A percentile compares a stretch with the other conserved stretches of the same genome.
phyloP scores from a whole-genome alignment of 2,797 vertebrate genomes.

The Carapus acus region DNA sequence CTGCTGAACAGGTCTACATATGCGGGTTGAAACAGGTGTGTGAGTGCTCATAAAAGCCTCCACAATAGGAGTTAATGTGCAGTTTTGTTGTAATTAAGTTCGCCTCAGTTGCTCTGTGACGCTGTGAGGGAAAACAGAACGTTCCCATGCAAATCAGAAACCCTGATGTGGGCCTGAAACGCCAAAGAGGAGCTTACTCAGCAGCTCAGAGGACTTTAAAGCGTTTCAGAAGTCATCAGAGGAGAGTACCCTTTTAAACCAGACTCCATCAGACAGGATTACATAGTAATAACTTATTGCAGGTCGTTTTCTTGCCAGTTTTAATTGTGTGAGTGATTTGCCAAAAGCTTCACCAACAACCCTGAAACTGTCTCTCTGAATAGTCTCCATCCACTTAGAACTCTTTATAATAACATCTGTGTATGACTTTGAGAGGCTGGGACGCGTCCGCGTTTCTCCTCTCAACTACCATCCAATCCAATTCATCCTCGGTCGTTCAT shows the following conservation, averaged over 20 bases:
- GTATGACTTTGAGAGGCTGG: too few species aligned
- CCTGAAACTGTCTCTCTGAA: too few species aligned
- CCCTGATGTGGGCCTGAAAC: background rate
- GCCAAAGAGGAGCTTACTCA: constrained; percentile 27
- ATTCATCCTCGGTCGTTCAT: too few species aligned
- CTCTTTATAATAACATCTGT: too few species aligned
- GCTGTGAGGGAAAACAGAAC: background rate
- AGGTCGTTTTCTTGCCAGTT: background rate
- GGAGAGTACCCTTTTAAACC: constrained; percentile 24
- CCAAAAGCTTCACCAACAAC: too few species aligned
- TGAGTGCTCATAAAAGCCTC: too few species aligned
- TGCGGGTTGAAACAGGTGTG: too few species aligned
- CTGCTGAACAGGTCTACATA: too few species aligned
- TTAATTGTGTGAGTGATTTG: too few species aligned
- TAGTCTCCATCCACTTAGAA: too few species aligned
- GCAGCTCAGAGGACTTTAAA: constrained; percentile 2
- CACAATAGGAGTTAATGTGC: background rate
- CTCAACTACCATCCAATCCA: too few species aligned
- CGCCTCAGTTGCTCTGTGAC: background rate
- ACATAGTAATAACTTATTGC: background rate
- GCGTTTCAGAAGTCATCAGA: constrained; percentile 23
- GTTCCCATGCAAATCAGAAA: background rate
- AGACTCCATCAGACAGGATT: constrained; percentile 37
- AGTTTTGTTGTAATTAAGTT: constrained; percentile 1
- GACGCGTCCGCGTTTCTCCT: too few species aligned